Conservation (phyloP, 2,113 vertebrate genomes). For the Ramphastos sulfuratus region DNA sequence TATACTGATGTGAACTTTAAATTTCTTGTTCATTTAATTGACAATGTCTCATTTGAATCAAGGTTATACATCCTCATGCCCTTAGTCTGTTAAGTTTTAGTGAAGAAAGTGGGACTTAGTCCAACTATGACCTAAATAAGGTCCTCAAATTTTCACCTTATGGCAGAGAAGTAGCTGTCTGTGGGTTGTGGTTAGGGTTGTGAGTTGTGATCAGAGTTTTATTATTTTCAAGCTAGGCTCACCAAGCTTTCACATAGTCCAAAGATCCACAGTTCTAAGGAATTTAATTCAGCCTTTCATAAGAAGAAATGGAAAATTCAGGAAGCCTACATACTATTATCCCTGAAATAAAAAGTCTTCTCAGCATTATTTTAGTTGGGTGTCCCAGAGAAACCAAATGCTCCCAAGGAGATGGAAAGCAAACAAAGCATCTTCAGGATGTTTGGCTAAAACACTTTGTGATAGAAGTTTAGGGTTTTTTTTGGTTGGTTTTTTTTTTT, state of each 20-base stretch:
- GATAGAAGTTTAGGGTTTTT: neutral
- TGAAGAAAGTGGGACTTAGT: neutral
- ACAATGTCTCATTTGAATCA: neutral
- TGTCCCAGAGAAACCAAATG: neutral
- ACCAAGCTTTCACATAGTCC: neutral
- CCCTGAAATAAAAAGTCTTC: neutral
- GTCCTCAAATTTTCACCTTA: neutral
- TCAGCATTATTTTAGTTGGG: neutral
- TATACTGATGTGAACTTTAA: neutral
- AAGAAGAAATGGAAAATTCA: constrained; percentile 5
- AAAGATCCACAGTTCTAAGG: neutral
- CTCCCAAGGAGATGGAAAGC: neutral
- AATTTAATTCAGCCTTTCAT: constrained; percentile 13
- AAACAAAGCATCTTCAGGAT: neutral
- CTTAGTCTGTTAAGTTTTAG: neutral
- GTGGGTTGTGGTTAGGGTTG: neutral
- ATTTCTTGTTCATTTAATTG: neutral
- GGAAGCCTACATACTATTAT: neutral
- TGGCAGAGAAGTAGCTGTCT: neutral
- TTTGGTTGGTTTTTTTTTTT: no score
- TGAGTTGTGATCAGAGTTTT: neutral
- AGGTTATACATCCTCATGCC: neutral
- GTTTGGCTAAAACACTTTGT: neutral
- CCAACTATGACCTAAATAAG: neutral
- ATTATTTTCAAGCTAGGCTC: neutral